A percentile compares a stretch with the other conserved stretches of the same genome.
These are phyloP conservation scores for Callosobruchus maculatus DNA, from an alignment of 2,888 invertebrate genomes.

Conservation along the genomic window DNA sequence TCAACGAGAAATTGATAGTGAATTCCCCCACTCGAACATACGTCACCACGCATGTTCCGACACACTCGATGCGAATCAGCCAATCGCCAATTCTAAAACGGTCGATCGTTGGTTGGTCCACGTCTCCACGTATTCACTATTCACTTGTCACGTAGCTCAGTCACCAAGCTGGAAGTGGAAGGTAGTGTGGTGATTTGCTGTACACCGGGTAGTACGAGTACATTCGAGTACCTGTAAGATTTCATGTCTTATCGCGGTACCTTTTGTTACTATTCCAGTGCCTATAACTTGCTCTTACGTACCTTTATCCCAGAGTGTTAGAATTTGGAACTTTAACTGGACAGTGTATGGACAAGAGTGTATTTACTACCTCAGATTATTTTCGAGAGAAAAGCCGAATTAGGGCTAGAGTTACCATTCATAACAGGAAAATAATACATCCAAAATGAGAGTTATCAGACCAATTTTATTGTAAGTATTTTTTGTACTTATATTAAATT, in stretches of 20 bases:
- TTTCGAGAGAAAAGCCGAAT: background rate
- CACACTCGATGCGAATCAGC: background rate
- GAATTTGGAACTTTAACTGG: background rate
- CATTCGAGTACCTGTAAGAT: background rate
- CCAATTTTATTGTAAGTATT: background rate
- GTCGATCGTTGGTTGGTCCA: background rate
- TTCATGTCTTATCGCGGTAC: background rate
- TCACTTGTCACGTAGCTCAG: background rate
- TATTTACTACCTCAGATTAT: background rate
- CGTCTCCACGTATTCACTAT: background rate
- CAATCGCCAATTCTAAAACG: background rate
- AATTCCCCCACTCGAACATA: background rate
- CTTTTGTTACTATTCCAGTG: background rate
- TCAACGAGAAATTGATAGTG: background rate
- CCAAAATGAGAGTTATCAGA: background rate
- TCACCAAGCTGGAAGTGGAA: background rate
- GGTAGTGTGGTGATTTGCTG: background rate
- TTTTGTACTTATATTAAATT: background rate
- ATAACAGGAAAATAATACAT: background rate
- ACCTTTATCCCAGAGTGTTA: background rate
- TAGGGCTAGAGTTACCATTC: background rate
- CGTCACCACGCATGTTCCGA: background rate
- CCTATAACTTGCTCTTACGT: background rate
- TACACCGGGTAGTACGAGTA: background rate
- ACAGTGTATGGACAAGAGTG: background rate